These are phyloP conservation scores for Rafetus swinhoei DNA, from an alignment of 2,113 vertebrate genomes.

Conservation along the genomic window DNA sequence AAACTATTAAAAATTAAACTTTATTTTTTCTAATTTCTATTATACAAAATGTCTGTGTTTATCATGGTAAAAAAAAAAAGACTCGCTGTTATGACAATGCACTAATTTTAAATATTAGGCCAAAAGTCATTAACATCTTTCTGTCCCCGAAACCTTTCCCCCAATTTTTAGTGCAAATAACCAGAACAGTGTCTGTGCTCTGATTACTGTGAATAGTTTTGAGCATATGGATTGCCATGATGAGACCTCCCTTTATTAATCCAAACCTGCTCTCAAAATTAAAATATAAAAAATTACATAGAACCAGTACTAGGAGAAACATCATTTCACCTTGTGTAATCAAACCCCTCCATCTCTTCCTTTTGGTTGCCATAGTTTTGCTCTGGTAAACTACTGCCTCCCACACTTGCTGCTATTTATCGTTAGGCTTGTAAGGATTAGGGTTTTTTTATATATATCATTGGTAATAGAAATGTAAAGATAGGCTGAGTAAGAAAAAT, in stretches of 20 bases:
- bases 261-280: background rate
- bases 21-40: background rate
- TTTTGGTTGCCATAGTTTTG: background rate
- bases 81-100: background rate
- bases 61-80: background rate
- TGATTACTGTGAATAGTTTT: background rate
- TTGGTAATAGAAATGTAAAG: background rate
- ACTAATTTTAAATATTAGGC: background rate
- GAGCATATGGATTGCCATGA: background rate
- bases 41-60: background rate
- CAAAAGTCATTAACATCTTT: background rate
- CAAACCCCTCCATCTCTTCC: background rate
- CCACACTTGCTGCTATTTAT: constrained; percentile 2
- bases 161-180: background rate
- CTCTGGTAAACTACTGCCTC: background rate
- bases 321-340: background rate
- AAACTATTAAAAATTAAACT: background rate
- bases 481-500: background rate
- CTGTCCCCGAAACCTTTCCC: background rate
- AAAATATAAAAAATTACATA: background rate
- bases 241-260: background rate
- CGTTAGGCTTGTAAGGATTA: background rate
- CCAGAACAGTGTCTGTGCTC: background rate
- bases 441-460: background rate
- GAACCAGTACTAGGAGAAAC: background rate